Evolutionary conservation across 2,797 vertebrate genomes (phyloP), one percentile per base, ranked within the genome.

Genomic region (Meriones psammophilus): DNA sequence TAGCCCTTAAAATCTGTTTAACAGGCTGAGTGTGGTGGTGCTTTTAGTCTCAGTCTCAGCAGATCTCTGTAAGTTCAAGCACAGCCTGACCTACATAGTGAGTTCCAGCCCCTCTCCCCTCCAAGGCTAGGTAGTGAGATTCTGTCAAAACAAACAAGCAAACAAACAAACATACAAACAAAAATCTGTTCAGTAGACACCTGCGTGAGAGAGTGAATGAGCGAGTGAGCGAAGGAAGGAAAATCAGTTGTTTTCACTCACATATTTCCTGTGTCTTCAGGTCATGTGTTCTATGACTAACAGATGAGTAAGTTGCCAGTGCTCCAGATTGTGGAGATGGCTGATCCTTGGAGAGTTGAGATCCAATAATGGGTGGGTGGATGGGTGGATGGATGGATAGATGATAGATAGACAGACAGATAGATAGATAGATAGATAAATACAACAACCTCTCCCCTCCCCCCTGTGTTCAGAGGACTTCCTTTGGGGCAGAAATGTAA

Each of bases 381-480:
- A 50, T 50, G 46, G 46, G 50, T 50, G 50, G 50, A 50, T 10
- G 50, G 50, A 50, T 50, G 8, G 9, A 50, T 50, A 10, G 50
- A 50, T 10, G 50, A 50, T 10, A 50, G 50, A 50, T 4, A 50
- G 50, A 50, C 10, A 50, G 50, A 50, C 10, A 50, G 50, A 50
- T 50, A 50, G 50, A 50, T 4, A 50, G 50, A 50, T 50, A 50
- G 50, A 50, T 50, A 50, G 50, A 50, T 50, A 50, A 10, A 50
- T 50, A 10, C 50, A 50, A 50, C 42, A 10, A 54, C 50, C 69
- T 5, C 66, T 26, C 39, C 12, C 12, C 30, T 39, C 28, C 30
- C 18, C 30, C 33, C 22, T 90, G 36, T 62, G 73, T 33, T 83
- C 60, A 94, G 60, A 93, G 64, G 84, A 97, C 94, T 95, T 91